Evolutionary conservation across 2,888 invertebrate genomes (phyloP).

Genomic region (Zygaena filipendulae): DNA sequence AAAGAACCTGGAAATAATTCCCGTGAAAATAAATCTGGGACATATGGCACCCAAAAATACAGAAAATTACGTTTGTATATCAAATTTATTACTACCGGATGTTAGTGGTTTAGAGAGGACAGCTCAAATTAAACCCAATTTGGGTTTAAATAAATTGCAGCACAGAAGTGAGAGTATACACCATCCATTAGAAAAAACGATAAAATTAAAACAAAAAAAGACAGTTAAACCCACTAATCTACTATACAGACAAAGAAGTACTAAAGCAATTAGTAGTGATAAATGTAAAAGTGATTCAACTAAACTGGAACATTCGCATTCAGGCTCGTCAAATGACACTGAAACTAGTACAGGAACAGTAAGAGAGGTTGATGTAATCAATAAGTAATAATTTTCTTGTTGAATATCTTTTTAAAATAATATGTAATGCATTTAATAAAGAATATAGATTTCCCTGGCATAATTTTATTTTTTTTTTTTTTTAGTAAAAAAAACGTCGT

Average conservation of each 20-base stretch:
- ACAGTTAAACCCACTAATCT: conserved; percentile 36
- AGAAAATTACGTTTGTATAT: conserved; percentile 50
- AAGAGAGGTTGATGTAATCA: conserved; percentile 34
- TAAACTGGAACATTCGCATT: conserved; percentile 62
- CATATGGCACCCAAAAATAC: conserved; percentile 29
- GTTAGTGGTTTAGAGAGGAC: conserved; percentile 39
- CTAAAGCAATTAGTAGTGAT: conserved; percentile 24
- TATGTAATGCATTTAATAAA: too few relatives aligned
- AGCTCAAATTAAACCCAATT: conserved; percentile 56
- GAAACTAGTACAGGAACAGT: conserved; percentile 62
- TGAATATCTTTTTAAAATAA: too few relatives aligned
- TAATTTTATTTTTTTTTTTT: too few relatives aligned
- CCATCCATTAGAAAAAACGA: conserved; percentile 47
- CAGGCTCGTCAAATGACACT: conserved; percentile 69
- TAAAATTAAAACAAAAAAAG: conserved; percentile 45
- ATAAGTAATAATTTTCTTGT: not conserved
- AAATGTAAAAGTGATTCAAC: conserved; percentile 29
- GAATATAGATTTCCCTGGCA: too few relatives aligned
- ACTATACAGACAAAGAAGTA: conserved; percentile 31
- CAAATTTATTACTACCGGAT: conserved; percentile 46
- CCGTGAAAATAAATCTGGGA: conserved; percentile 48
- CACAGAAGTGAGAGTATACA: conserved; percentile 54
- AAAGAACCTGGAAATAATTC: conserved; percentile 53
- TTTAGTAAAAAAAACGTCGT: too few relatives aligned
- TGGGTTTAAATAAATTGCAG: conserved; percentile 49